Evolutionary conservation across 2,797 vertebrate genomes (phyloP), one percentile per base, ranked within the genome.

Genomic region (Linurgus olivaceus): DNA sequence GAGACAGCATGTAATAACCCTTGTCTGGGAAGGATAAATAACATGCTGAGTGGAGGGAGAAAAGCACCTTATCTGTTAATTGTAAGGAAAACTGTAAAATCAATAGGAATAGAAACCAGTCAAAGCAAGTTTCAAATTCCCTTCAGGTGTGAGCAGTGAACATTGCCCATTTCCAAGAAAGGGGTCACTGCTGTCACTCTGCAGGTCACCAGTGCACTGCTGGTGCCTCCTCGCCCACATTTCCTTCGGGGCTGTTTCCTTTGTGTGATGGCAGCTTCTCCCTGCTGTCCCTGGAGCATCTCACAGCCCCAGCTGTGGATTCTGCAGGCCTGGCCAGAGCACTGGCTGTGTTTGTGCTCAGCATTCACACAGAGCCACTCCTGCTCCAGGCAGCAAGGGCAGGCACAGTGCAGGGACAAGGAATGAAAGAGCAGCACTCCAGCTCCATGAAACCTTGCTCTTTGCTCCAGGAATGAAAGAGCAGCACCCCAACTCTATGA

Each of bases 1-100:
- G 88, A 95, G 89, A 94, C 84, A 96, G 88, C 42, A 12, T 59
- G 58, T 86, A 93, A 96, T 63, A 80, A 86, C 35, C 52, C 87
- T 75, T 95, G 84, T 91, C 89, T 93, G 25, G 84, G 66, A 62
- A 84, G 81, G 85, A 97, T 94, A 93, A 97, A 97, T 76, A 94
- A 80, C 81, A 29, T 7, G 51, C 52, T 72, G 63, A 81, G 86
- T 24, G 47, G 35, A 44, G 59, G 51, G 3, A 92, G 95, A n/a
- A 93, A 85, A 76, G 67, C 23, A 66, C 33, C 77, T 95, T 63
- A 72, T 89, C 92, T 91, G 91, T 76, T 95, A 87, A 96, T 90
- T 93, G 84, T 58, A 81, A 78, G 54, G 80, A 81, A 94, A 85
- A 59, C 50, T 50, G 58, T 81, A 80, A 91, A 82, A 91, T 48